phyloP scores from a whole-genome alignment of 2,113 vertebrate genomes.

The Falcunculus frontatus region DNA sequence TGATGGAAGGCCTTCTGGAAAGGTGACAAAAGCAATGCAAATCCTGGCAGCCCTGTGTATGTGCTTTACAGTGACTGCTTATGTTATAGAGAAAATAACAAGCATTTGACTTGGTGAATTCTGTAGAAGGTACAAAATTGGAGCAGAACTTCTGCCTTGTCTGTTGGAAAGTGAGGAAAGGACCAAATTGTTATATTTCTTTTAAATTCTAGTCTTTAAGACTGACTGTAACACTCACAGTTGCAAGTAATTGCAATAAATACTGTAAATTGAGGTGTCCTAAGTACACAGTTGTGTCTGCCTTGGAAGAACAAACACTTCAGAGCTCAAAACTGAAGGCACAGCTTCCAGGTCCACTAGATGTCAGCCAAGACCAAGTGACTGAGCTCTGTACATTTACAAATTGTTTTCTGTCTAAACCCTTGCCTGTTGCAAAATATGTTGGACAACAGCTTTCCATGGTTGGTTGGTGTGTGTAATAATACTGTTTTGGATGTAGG shows the following conservation, averaged over 20 bases:
- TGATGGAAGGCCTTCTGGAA: not conserved
- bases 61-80: not conserved
- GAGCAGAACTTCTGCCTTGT: not conserved
- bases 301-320: not conserved
- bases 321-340: not conserved
- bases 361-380: conserved; percentile 43
- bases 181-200: not conserved
- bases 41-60: not conserved
- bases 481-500: not conserved
- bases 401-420: not conserved
- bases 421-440: not conserved
- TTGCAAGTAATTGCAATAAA: not conserved
- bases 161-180: not conserved
- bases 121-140: not conserved
- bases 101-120: not conserved
- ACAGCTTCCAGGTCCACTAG: conserved; percentile 25
- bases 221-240: not conserved
- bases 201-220: not conserved
- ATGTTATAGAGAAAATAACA: not conserved
- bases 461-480: not conserved
- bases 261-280: not conserved
- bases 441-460: not conserved
- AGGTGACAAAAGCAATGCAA: not conserved
- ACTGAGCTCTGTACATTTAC: not conserved
- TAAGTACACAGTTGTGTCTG: not conserved